Percentiles rank a stretch among this genome's conserved stretches.
These are phyloP conservation scores for Heterotilapia buettikoferi DNA, from an alignment of 2,113 vertebrate species.

Conservation along the genomic window DNA sequence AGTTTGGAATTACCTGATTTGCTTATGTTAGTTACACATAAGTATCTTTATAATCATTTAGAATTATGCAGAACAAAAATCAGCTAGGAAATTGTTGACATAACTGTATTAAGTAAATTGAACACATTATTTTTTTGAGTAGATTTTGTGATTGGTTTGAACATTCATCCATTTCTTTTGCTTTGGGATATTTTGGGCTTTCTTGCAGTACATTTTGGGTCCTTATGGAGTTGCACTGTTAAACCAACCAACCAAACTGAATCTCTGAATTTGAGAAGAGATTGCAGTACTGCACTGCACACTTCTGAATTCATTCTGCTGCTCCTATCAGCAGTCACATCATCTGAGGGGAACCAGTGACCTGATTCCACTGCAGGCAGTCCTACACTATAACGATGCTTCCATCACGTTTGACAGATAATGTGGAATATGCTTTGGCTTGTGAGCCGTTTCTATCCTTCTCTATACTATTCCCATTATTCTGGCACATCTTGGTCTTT, in stretches of 20 bases:
- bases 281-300: background rate
- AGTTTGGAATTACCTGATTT: background rate
- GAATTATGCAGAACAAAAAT: background rate
- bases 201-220: no score
- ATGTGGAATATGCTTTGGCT: background rate
- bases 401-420: background rate
- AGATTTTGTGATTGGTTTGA: background rate
- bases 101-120: background rate
- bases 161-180: no score
- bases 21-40: background rate
- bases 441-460: background rate
- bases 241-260: background rate
- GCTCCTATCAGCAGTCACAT: background rate
- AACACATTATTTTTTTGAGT: background rate
- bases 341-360: background rate
- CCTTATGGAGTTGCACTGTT: no score
- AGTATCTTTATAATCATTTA: background rate
- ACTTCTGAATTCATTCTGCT: background rate
- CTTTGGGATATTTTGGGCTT: no score
- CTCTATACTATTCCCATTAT: background rate
- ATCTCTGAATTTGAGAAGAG: background rate
- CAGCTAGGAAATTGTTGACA: background rate
- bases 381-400: background rate
- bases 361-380: background rate
- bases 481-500: background rate